Evolutionary conservation across 2,797 vertebrate genomes (phyloP).

Genomic region (Poeciliopsis turneri): DNA sequence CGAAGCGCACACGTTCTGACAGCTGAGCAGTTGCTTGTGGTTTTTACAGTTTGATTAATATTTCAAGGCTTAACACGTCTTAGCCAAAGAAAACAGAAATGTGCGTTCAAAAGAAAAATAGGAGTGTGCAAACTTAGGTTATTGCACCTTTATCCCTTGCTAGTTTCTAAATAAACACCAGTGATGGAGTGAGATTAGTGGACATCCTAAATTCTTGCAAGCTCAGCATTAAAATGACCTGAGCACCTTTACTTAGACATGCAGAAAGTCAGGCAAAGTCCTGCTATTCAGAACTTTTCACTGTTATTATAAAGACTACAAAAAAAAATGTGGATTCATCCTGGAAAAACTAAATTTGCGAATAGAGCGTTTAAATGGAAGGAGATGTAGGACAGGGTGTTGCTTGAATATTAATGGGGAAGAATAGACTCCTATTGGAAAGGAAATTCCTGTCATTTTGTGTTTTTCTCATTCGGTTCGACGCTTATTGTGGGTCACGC

Average conservation of each 20-base stretch:
- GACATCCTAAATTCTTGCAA: slow-evolving; percentile 1
- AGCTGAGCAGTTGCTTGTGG: background rate
- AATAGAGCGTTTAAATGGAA: slow-evolving; percentile 18
- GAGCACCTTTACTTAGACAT: slow-evolving; percentile 16
- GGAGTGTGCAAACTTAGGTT: background rate
- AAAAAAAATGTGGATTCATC: slow-evolving; percentile 20
- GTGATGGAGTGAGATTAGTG: background rate
- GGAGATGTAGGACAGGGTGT: slow-evolving; percentile 42
- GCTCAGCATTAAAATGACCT: slow-evolving; percentile 26
- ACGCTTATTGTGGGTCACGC: slow-evolving; percentile 43
- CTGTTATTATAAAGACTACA: slow-evolving; percentile 12
- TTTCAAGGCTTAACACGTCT: background rate
- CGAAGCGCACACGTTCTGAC: background rate
- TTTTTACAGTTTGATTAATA: slow-evolving; percentile 6
- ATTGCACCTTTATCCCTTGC: background rate
- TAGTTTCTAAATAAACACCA: slow-evolving; percentile 9
- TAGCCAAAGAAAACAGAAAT: slow-evolving; percentile 4
- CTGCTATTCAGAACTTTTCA: background rate
- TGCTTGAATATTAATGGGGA: slow-evolving; percentile 22
- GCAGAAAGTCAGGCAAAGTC: slow-evolving; percentile 22
- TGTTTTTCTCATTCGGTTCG: slow-evolving; percentile 35
- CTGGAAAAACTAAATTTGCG: slow-evolving; percentile 6
- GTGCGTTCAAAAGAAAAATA: slow-evolving; percentile 2
- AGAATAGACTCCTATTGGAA: slow-evolving; percentile 37
- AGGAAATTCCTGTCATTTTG: slow-evolving; percentile 70